Evolutionary conservation across 92 coral and sea anemone genomes (phyloP), one percentile per base, ranked within the genome.

Genomic region (Phenganax stokvisi): DNA sequence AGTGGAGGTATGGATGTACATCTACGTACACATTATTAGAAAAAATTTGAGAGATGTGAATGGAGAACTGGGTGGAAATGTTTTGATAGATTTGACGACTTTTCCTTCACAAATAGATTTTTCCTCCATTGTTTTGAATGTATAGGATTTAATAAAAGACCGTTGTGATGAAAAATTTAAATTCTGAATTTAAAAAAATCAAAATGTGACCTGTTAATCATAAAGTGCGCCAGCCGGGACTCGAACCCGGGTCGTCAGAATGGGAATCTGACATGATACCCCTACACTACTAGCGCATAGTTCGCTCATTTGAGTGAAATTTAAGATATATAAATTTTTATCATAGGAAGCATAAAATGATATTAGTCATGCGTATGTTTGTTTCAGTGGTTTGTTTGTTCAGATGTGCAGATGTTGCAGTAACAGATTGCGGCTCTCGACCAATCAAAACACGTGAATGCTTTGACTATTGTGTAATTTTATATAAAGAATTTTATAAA

Each of bases 221-320:
- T 8, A 3, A 51, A 54, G 60, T 78, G 82, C 82, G 82, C 82
- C 82, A 78, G 82, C 82, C 82, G 82, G 82, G 82, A 78, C 56
- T 78, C 72, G 82, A 78, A 78, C 82, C 82, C 82, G 82, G 82
- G 82, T 78, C 82, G 82, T 78, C 82, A 78, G 69, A 81, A 55
- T 72, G 70, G 69, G 77, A 81, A 71, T 70, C 75, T 81, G 78
- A 71, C 85, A 81, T 81, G 78, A 59, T 67, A 71, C 78, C 79
- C 85, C 75, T 81, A 81, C 85, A 70, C 78, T 60, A 70, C 75
- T 70, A 31, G 77, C 78, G 76, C 78, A 20, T 20, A 20, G 25
- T 0, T 20, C 25, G 25, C 25, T 20, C 0, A 20, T n/a, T n/a
- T n/a, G n/a, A 20, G 25, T 11, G 37, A 54, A 1, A 6, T 12